These are phyloP conservation scores for Mixornis gularis DNA, from an alignment of 2,113 vertebrate genomes.

Conservation along the genomic window DNA sequence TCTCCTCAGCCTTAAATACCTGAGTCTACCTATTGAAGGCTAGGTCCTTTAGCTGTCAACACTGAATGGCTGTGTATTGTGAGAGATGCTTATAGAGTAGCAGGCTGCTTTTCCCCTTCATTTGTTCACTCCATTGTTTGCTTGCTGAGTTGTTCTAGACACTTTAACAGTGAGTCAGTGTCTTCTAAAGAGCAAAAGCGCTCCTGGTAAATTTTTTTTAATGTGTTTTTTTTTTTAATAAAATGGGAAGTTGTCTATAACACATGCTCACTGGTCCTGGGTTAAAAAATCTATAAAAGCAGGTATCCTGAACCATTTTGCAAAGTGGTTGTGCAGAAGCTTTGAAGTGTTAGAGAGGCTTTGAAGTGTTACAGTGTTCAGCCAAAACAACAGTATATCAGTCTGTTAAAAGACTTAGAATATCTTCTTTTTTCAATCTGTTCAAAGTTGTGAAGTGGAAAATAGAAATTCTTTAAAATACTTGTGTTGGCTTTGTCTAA, in stretches of 20 bases:
- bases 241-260: neutral
- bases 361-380: neutral
- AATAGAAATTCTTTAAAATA: neutral
- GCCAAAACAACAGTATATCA: conserved; percentile 1
- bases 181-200: neutral
- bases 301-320: neutral
- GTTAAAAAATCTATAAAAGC: neutral
- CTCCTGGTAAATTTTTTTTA: neutral
- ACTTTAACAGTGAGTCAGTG: neutral
- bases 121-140: neutral
- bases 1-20: neutral
- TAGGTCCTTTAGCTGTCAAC: neutral
- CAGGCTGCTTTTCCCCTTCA: neutral
- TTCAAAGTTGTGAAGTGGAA: neutral
- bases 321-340: neutral
- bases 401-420: neutral
- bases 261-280: neutral
- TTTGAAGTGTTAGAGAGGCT: neutral
- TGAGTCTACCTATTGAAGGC: neutral
- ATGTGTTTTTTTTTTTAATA: neutral
- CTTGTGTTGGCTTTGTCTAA: neutral
- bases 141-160: neutral
- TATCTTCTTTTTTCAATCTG: neutral
- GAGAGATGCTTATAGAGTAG: neutral
- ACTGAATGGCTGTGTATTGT: neutral